Conservation (phyloP, 2,888 invertebrate genomes). For the Furcula furcula region DNA sequence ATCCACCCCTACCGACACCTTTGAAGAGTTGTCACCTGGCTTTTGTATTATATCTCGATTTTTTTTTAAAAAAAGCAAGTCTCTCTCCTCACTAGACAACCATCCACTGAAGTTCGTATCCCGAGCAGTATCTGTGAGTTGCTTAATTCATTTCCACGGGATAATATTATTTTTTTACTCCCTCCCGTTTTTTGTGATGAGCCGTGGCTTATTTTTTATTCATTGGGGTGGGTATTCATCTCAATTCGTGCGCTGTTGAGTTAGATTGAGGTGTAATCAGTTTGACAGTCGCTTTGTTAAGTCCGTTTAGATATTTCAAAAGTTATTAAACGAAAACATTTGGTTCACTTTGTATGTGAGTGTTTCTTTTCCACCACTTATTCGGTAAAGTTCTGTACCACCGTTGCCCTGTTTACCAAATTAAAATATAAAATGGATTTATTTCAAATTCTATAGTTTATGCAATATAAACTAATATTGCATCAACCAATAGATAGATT, state of each 20-base stretch:
- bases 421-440: too few species aligned
- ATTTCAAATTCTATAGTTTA: too few species aligned
- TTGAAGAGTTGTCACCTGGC: too few species aligned
- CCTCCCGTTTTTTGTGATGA: constrained; percentile 70
- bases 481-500: too few species aligned
- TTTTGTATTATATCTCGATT: too few species aligned
- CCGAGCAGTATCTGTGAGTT: constrained; percentile 68
- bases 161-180: constrained; percentile 82
- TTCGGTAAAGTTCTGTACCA: too few species aligned
- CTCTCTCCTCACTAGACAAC: constrained; percentile 23
- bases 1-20: too few species aligned
- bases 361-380: too few species aligned
- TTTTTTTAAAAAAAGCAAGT: background rate
- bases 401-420: too few species aligned
- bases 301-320: constrained; percentile 14
- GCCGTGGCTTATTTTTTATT: constrained; percentile 78
- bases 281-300: constrained; percentile 49
- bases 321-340: constrained; percentile 20
- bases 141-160: constrained; percentile 81
- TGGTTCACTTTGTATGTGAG: too few species aligned
- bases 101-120: constrained; percentile 37
- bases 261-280: constrained; percentile 67
- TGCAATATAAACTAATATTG: too few species aligned
- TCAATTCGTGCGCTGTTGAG: constrained; percentile 54
- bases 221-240: constrained; percentile 73